These are phyloP conservation scores for Leptopilina clavipes DNA, from an alignment of 1,140 invertebrate genomes.

Conservation along the genomic window DNA sequence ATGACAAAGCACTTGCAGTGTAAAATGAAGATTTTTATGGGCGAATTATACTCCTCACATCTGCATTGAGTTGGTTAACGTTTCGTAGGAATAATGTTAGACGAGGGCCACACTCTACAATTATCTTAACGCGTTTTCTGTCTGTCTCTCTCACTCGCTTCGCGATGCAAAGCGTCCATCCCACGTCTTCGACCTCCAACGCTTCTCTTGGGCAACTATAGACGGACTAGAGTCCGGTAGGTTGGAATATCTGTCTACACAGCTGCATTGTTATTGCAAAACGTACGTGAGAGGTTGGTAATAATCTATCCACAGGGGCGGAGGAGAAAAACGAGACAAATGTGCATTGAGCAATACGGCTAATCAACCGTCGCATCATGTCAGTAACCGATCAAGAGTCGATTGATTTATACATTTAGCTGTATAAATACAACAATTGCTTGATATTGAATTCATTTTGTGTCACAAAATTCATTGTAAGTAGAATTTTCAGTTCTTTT, in stretches of 20 bases:
- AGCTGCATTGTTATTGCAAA: conserved; percentile 65
- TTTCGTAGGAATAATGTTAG: conserved; percentile 56
- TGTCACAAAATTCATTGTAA: too few species aligned
- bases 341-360: conserved; percentile 36
- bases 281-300: conserved; percentile 51
- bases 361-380: conserved; percentile 57
- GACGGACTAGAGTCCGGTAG: conserved; percentile 37
- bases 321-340: conserved; percentile 17
- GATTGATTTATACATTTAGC: background rate
- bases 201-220: conserved; percentile 55
- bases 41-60: conserved; percentile 44
- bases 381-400: conserved; percentile 45
- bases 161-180: conserved; percentile 43
- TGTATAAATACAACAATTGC: too few species aligned
- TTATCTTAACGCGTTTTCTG: conserved; percentile 50
- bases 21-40: conserved; percentile 17
- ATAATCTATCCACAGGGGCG: conserved; percentile 51
- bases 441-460: too few species aligned
- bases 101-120: conserved; percentile 51
- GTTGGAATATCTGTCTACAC: conserved; percentile 51
- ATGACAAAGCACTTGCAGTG: conserved; percentile 3
- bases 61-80: conserved; percentile 51
- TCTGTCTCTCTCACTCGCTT: conserved; percentile 28
- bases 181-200: conserved; percentile 59
- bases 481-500: too few species aligned